Conservation (phyloP, 2,797 vertebrate species). For the Trachops cirrhosus region DNA sequence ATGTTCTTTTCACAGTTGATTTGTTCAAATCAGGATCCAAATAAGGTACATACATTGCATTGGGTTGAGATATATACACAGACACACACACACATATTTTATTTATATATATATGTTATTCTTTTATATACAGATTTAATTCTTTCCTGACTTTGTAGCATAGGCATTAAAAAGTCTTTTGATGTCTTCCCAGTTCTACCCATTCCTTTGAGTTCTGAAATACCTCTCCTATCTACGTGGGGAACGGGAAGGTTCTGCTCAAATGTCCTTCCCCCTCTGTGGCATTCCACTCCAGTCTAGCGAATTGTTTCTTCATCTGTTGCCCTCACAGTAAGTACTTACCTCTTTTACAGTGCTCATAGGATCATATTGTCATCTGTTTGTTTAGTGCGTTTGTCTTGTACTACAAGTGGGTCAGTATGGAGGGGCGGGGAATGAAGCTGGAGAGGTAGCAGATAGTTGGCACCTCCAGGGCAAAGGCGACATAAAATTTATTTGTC, state of each 20-base stretch:
- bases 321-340: neutral
- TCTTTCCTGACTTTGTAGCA: neutral
- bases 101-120: neutral
- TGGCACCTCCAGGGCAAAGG: neutral
- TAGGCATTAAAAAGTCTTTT: neutral
- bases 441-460: neutral
- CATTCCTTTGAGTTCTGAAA: neutral
- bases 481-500: neutral
- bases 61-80: neutral
- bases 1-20: slow-evolving; percentile 17
- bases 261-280: neutral
- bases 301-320: neutral
- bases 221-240: neutral
- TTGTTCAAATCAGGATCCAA: slow-evolving; percentile 23
- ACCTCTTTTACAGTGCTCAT: neutral
- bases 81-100: no score
- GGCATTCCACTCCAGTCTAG: neutral
- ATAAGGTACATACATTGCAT: neutral
- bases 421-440: neutral
- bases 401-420: neutral
- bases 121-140: neutral
- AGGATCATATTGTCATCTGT: neutral
- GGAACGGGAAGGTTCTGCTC: neutral
- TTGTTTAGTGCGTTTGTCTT: neutral
- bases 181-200: neutral